Percentiles rank a stretch among this genome's conserved stretches.
Evolutionary conservation across 2,113 vertebrate genomes (phyloP).

Genomic region (Naja naja): DNA sequence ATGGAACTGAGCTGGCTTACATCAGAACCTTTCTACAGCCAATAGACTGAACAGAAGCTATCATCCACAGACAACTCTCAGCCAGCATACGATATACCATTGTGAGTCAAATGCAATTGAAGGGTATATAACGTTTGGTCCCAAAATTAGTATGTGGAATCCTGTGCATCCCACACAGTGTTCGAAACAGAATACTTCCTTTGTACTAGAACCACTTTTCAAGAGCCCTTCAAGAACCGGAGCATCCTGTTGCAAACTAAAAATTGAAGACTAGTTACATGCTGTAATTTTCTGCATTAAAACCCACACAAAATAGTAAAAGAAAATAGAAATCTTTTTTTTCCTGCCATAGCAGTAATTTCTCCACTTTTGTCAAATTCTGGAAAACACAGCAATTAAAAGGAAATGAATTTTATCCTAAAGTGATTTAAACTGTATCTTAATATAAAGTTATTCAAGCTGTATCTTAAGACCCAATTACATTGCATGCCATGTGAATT

Average conservation of each 20-base stretch:
- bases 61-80: neutral
- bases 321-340: conserved; percentile 55
- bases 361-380: conserved; percentile 51
- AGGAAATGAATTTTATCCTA: conserved; percentile 25
- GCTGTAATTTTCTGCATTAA: conserved; percentile 8
- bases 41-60: neutral
- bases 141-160: neutral
- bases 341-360: conserved; percentile 37
- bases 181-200: neutral
- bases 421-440: neutral
- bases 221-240: neutral
- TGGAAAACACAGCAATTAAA: conserved; percentile 41
- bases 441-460: neutral
- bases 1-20: too few relatives aligned
- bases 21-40: neutral
- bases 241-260: conserved; percentile 27
- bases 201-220: neutral
- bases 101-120: neutral
- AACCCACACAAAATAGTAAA: conserved; percentile 21
- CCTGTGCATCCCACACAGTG: fast-evolving
- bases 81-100: neutral
- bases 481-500: neutral
- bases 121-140: conserved; percentile 19
- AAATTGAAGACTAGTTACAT: conserved; percentile 1
- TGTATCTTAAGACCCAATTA: neutral